Conservation (phyloP, 2,113 vertebrate genomes). For the Pleuronectes platessa region DNA sequence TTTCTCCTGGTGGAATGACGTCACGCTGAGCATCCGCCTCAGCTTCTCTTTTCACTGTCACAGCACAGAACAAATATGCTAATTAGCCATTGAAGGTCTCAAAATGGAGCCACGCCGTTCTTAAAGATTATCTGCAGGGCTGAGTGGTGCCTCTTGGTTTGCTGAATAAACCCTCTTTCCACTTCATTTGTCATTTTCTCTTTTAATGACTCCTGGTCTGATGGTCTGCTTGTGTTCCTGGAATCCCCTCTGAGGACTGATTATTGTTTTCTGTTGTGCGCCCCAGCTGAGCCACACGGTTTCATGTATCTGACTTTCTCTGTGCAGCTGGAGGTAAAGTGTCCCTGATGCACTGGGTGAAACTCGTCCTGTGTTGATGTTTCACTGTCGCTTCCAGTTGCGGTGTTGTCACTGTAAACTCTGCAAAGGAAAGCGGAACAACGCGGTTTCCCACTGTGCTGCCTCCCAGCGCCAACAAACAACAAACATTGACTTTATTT, state of each 20-base stretch:
- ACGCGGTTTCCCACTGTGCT: constrained; percentile 22
- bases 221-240: constrained; percentile 48
- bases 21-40: constrained; percentile 36
- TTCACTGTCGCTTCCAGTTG: constrained; percentile 9
- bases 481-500: constrained; percentile 56
- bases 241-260: constrained; percentile 50
- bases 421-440: constrained; percentile 17
- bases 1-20: constrained; percentile 39
- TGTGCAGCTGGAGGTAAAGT: background rate
- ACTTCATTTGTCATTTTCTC: background rate
- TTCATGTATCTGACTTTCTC: constrained; percentile 15
- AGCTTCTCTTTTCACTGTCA: constrained; percentile 26
- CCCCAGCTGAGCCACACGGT: constrained; percentile 15
- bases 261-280: constrained; percentile 21
- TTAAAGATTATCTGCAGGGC: constrained; percentile 11
- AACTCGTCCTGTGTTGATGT: background rate
- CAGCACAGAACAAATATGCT: constrained; percentile 34
- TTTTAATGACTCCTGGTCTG: constrained; percentile 14
- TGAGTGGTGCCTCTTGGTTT: constrained; percentile 13
- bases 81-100: constrained; percentile 35
- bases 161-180: background rate
- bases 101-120: constrained; percentile 34
- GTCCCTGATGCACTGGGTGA: constrained; percentile 1
- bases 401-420: constrained; percentile 44
- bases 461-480: constrained; percentile 21